Percentiles rank a stretch among this genome's conserved stretches.
Evolutionary conservation across 2,113 vertebrate species (phyloP).

Genomic region (Eonycteris spelaea): DNA sequence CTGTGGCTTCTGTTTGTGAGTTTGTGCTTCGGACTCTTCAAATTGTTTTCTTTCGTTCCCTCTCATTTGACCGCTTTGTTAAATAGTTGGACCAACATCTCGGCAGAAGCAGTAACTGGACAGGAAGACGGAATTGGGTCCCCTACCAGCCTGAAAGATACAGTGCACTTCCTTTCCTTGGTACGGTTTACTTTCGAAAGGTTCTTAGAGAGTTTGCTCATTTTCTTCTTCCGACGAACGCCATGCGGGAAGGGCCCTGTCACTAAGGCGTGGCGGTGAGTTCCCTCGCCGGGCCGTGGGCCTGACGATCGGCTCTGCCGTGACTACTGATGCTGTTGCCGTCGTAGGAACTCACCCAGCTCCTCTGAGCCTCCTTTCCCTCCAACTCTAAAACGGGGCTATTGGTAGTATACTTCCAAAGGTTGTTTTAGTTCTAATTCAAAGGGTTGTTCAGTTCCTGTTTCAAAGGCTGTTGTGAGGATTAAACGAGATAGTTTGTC

Average conservation of each 20-base stretch:
- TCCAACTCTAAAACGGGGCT: not conserved
- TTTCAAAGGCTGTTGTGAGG: not conserved
- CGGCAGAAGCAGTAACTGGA: not conserved
- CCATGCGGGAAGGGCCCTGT: not conserved
- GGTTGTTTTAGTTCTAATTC: not conserved
- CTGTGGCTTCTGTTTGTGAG: not conserved
- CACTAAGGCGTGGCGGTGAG: accelerated
- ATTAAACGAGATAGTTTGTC: not conserved
- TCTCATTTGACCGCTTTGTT: not conserved
- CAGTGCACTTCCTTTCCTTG: not conserved
- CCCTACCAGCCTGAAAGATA: not conserved
- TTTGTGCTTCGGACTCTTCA: not conserved
- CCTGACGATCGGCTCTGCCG: not conserved
- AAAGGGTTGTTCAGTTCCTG: not conserved
- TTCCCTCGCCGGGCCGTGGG: not conserved
- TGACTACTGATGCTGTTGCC: not conserved
- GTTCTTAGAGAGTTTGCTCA: not conserved
- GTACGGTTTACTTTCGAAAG: accelerated
- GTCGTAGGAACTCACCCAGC: not conserved
- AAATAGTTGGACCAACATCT: not conserved
- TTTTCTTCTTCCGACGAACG: not conserved
- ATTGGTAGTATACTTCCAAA: not conserved
- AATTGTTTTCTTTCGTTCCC: not conserved
- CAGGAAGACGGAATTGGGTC: too few relatives aligned
- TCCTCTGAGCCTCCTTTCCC: not conserved